Conservation (phyloP, 37 sponge, comb jelly and placozoan species). For the Cladorhizidae sp. region DNA sequence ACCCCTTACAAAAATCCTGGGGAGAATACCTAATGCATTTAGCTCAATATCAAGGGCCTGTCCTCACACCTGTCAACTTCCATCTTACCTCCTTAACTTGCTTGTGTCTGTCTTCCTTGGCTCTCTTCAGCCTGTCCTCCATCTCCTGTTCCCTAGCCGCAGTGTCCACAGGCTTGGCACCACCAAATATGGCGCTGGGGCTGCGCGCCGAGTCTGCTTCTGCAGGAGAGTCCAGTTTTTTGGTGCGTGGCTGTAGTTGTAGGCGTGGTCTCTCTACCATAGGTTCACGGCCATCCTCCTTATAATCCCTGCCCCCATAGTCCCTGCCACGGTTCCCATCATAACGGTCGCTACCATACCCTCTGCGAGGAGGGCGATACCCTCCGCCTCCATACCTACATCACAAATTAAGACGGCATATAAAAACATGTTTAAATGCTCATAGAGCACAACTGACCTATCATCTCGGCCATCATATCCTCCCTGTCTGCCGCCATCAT, state of each 20-base stretch:
- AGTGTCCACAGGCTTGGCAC: conserved; percentile 94
- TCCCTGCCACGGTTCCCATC: conserved; percentile 18
- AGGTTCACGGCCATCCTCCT: background rate
- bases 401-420: background rate
- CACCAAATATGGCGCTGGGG: conserved; percentile 82
- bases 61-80: too few species aligned
- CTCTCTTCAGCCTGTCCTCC: conserved; percentile 61
- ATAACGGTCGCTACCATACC: background rate
- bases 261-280: conserved; percentile 52
- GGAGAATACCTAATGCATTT: too few species aligned
- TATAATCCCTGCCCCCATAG: conserved; percentile 8
- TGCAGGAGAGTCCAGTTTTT: conserved; percentile 18
- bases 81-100: background rate
- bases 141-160: conserved; percentile 76
- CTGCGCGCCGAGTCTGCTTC: background rate
- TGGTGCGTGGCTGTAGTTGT: conserved; percentile 64
- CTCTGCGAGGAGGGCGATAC: background rate
- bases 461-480: conserved; percentile 6
- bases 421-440: background rate
- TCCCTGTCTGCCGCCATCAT: background rate
- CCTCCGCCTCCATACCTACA: background rate
- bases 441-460: background rate
- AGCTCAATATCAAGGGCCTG: too few species aligned
- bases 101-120: conserved; percentile 31
- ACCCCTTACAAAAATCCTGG: too few species aligned